These are phyloP conservation scores for Sarcophaga rosellei DNA, from an alignment of 2,888 invertebrate species.

Conservation along the genomic window DNA sequence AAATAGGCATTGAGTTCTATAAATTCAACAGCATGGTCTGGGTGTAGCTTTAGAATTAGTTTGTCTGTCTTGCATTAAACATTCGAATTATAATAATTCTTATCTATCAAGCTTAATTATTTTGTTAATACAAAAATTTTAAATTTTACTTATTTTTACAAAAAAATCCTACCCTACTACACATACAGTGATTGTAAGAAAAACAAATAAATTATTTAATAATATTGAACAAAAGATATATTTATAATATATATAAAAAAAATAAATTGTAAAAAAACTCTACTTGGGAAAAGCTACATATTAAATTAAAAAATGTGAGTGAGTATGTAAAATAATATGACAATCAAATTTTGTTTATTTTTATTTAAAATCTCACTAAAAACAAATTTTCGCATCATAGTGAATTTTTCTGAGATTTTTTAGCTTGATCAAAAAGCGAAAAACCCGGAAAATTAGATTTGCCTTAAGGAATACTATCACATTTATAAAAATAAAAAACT, in stretches of 20 bases:
- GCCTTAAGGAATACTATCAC: no score
- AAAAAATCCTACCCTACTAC: not conserved
- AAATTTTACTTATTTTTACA: conserved; percentile 5
- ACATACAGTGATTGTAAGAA: conserved; percentile 26
- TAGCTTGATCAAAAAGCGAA: no score
- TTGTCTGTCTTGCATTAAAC: conserved; percentile 46
- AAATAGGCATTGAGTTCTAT: conserved; percentile 27
- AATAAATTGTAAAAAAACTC: not conserved
- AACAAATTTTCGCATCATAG: no score
- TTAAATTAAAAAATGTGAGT: no score
- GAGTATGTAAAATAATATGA: no score
- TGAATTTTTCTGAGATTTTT: no score
- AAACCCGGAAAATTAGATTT: no score
- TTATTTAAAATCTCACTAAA: no score
- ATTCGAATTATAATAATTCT: conserved; percentile 13
- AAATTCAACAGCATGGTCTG: conserved; percentile 30
- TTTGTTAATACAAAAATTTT: not conserved
- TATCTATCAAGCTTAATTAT: not conserved
- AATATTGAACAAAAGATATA: no score
- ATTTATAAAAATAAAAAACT: no score
- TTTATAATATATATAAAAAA: not conserved
- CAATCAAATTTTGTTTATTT: no score
- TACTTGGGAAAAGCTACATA: no score
- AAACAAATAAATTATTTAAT: not conserved
- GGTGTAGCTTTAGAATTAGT: conserved; percentile 53